These are phyloP conservation scores for Cyclophora albipunctata DNA, from an alignment of 2,888 invertebrate genomes.

Conservation along the genomic window DNA sequence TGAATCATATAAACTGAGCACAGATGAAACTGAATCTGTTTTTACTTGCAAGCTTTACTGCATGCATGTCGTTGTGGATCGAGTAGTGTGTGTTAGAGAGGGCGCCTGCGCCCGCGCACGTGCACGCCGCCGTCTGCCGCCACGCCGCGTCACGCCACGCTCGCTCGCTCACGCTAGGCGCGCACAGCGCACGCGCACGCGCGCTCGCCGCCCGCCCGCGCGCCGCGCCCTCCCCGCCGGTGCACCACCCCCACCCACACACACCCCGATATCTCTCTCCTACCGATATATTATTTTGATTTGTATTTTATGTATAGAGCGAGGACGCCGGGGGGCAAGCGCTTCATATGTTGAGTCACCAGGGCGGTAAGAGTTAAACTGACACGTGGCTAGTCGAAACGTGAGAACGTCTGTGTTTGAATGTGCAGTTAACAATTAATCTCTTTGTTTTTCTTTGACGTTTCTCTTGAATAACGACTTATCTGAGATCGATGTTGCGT, in stretches of 20 bases:
- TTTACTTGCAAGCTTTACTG: conserved; percentile 75
- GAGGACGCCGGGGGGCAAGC: conserved; percentile 94
- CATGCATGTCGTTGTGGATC: conserved; percentile 71
- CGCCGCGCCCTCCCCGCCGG: conserved; percentile 37
- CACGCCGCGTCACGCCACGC: conserved; percentile 17
- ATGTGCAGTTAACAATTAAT: conserved; percentile 70
- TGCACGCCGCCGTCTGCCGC: conserved; percentile 15
- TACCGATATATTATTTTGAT: conserved; percentile 73
- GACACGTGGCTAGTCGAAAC: conserved; percentile 71
- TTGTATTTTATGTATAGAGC: conserved; percentile 85
- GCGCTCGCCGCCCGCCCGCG: conserved; percentile 22
- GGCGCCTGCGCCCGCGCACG: conserved; percentile 21
- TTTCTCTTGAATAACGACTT: conserved; percentile 74
- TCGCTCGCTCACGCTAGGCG: conserved; percentile 21
- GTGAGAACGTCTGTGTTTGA: conserved; percentile 76
- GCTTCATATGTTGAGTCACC: conserved; percentile 90
- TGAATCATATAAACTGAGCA: conserved; percentile 74
- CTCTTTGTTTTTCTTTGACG: conserved; percentile 74
- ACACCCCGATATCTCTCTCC: conserved; percentile 70
- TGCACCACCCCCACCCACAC: conserved; percentile 56
- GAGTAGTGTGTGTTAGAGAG: conserved; percentile 59
- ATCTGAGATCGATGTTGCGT: conserved; percentile 74
- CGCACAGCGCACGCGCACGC: conserved; percentile 27
- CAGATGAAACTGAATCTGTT: conserved; percentile 73
- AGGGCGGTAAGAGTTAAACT: conserved; percentile 91